Base-by-base conservation (phyloP, 2,888 invertebrate species). In the Ecdyonurus torrentis region DNA sequence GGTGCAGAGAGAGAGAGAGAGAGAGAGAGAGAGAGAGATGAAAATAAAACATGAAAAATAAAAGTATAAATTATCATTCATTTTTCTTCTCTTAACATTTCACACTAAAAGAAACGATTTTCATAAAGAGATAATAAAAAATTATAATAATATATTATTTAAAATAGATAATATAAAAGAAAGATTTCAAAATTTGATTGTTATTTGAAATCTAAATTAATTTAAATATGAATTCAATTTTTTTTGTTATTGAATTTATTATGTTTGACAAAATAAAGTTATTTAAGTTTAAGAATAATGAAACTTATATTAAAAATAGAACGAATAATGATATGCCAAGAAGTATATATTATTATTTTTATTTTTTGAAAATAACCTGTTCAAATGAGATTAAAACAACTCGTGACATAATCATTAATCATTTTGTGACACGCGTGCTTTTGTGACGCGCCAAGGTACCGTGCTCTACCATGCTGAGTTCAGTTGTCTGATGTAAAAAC, bases 1-100 rank as follows among this genome's bases (percentile, higher is more conserved):
- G 20, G 59, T 58, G 62, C 25, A 58, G 25, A 52, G 61, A 61
- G 58, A 19, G 53, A 25, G 59, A 55, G 52, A 23, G 60, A 58
- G 53, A 22, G 52, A 55, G 25, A 50, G 58, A 23, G 61, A 66
- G 37, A 25, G 60, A 58, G 53, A 22, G 52, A 55, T 58, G 55
- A 22, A 61, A 61, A 24, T 18, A 22, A 61, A 50, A 22, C 25
- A 2, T 2, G n/a, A 58, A 25, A 20, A 52, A 25, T n/a, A 62
- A 63, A 52, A 52, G 25, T 64, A 58, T 20, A 25, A n/a, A n/a
- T n/a, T n/a, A n/a, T 10, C 58, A 15, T 19, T 58, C 58, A 15
- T 58, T 60, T 19, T 23, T 60, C 20, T 19, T 24, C 10, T 24
- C 5, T 10, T 10, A 37, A 37, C 37, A 37, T 37, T 37, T 37